phyloP scores from a whole-genome alignment of 2,888 invertebrate genomes.

The Volucella zonaria region DNA sequence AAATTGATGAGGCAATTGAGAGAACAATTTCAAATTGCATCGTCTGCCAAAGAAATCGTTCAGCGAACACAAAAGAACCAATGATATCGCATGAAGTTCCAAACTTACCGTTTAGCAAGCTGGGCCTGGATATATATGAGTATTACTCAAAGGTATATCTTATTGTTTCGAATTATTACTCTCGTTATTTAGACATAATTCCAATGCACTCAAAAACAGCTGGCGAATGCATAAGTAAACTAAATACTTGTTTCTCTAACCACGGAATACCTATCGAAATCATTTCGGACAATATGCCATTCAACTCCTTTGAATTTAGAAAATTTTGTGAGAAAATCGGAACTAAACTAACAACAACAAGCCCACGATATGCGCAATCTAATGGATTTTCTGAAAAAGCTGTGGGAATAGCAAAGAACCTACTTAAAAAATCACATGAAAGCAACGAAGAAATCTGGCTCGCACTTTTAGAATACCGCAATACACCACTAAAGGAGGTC shows the following conservation, averaged over 20 bases:
- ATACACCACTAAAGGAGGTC: constrained; percentile 51
- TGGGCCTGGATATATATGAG: constrained; percentile 64
- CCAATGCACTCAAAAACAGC: constrained; percentile 65
- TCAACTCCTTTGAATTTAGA: constrained; percentile 55
- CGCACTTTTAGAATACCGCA: constrained; percentile 63
- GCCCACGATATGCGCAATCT: constrained; percentile 60
- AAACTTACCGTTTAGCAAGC: constrained; percentile 29
- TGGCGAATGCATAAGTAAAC: constrained; percentile 52
- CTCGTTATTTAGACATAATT: constrained; percentile 68
- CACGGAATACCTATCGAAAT: constrained; percentile 69
- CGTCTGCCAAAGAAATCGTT: constrained; percentile 54
- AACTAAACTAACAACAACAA: constrained; percentile 56
- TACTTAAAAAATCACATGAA: constrained; percentile 49
- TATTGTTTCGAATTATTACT: constrained; percentile 57
- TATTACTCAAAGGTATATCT: constrained; percentile 46
- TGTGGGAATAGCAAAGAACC: constrained; percentile 57
- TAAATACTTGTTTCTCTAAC: constrained; percentile 64
- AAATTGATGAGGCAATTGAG: constrained; percentile 72
- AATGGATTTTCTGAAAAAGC: constrained; percentile 68
- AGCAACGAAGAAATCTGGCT: constrained; percentile 52
- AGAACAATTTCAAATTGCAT: constrained; percentile 50
- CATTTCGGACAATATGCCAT: constrained; percentile 63
- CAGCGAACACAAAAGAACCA: constrained; percentile 57
- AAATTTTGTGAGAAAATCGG: constrained; percentile 52
- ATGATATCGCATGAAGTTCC: constrained; percentile 55